Evolutionary conservation across 2,113 vertebrate species (phyloP), one percentile per base, ranked within the genome.

Genomic region (Oriolus oriolus): DNA sequence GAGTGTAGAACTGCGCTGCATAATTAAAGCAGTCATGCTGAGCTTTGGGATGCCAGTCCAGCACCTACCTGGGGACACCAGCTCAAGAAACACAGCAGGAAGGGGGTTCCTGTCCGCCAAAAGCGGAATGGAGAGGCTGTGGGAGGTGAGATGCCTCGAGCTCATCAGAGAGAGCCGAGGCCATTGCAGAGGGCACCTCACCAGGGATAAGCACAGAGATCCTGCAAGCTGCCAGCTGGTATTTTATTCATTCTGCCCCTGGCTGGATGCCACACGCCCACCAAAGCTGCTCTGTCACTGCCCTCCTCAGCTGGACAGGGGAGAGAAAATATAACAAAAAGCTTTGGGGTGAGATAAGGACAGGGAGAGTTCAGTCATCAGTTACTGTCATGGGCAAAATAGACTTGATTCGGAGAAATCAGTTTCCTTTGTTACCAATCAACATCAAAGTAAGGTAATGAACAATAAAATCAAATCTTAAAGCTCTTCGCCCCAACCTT

Each of bases 301-400:
- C 10, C 35, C 20, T 53, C 8, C 45, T 71, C 35, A 82, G 17
- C 24, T 31, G 17, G 56, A 22, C 47, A 66, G 7, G 5, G 18
- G 4, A 45, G 21, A 15, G 52, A 45, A 82, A 61, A 28, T 28
- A 2, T 2, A 33, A 44, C 0, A 0, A 73, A 66, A 49, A 10
- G 24, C 18, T 82, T 3, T 24, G 41, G 28, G 28, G 42, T 7
- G 8, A 81, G 44, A 10, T 37, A 37, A 82, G 24, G 71, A 49
- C 44, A 82, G 4, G 9, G 22, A 53, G 39, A 33, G n/a, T 57
- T 20, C 76, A 33, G 23, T 27, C n/a, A n/a, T 2, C 50, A 70
- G 13, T 9, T 47, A 16, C 3, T 12, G 13, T 6, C 39, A 45
- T 0, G 0, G n/a, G 19, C 6, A 65, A 42, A 54, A 70, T 7